Evolutionary conservation across 2,113 vertebrate genomes (phyloP).

Genomic region (Protobothrops flavoviridis): DNA sequence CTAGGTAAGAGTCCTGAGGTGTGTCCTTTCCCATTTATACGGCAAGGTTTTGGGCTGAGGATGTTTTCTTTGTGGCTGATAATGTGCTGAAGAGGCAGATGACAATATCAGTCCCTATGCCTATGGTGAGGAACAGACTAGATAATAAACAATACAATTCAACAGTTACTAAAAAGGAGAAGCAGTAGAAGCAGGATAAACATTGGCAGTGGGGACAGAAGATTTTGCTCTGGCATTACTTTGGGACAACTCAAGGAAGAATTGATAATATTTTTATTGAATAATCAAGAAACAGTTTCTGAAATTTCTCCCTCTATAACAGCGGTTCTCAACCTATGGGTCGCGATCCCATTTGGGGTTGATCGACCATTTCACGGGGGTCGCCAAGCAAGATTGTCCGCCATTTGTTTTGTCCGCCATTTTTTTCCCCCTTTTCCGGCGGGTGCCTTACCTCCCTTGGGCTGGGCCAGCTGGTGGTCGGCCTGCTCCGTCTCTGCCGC

Average conservation of each 20-base stretch:
- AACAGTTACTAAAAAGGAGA: background rate
- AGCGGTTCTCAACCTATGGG: too few relatives aligned
- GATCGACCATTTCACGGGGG: too few relatives aligned
- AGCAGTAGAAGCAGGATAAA: background rate
- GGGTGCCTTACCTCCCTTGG: too few relatives aligned
- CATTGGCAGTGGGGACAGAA: background rate
- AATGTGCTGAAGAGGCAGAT: background rate
- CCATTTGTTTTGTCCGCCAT: too few relatives aligned
- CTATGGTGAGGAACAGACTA: background rate
- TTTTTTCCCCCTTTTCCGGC: too few relatives aligned
- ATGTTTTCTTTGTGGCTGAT: background rate
- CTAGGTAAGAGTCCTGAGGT: background rate
- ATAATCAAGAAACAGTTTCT: background rate
- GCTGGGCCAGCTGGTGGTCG: too few relatives aligned
- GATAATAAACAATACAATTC: background rate
- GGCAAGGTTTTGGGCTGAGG: background rate
- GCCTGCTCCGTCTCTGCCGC: too few relatives aligned
- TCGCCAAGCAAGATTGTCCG: too few relatives aligned
- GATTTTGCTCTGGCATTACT: too few relatives aligned
- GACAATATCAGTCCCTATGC: background rate
- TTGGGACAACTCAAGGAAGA: background rate
- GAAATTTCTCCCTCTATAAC: background rate
- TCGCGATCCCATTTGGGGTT: too few relatives aligned
- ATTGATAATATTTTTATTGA: background rate
- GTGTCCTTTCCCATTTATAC: background rate